Percentiles rank a stretch among this genome's conserved stretches.
These are phyloP conservation scores for Diadophis punctatus DNA, from an alignment of 2,113 vertebrate species.

Conservation along the genomic window DNA sequence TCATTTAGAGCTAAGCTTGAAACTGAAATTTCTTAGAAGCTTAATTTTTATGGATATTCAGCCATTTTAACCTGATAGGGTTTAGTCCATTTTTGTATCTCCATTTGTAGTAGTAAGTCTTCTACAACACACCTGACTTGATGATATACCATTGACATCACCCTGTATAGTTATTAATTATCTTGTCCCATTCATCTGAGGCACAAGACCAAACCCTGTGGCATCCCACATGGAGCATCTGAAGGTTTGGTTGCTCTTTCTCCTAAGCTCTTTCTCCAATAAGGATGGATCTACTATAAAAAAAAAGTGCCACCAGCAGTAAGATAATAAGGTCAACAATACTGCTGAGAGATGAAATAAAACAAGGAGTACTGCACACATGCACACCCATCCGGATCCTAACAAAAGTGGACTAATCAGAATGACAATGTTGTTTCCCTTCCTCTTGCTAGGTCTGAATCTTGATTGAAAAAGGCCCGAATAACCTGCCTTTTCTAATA, in stretches of 20 bases:
- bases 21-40: not conserved
- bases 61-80: not conserved
- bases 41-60: not conserved
- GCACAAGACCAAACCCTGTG: not conserved
- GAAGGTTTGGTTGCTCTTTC: not conserved
- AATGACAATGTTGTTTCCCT: not conserved
- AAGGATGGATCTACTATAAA: not conserved
- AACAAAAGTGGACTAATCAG: not conserved
- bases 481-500: not conserved
- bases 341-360: not conserved
- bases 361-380: not conserved
- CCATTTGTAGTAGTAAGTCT: not conserved
- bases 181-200: not conserved
- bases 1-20: not conserved
- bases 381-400: not conserved
- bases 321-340: not conserved
- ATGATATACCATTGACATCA: not conserved
- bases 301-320: not conserved
- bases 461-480: not conserved
- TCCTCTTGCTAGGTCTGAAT: not conserved
- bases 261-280: not conserved
- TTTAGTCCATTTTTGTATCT: not conserved
- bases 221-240: not conserved
- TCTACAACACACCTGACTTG: not conserved
- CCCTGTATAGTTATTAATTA: not conserved